Evolutionary conservation across 2,797 vertebrate species (phyloP).

Genomic region (Babyrousa celebensis): DNA sequence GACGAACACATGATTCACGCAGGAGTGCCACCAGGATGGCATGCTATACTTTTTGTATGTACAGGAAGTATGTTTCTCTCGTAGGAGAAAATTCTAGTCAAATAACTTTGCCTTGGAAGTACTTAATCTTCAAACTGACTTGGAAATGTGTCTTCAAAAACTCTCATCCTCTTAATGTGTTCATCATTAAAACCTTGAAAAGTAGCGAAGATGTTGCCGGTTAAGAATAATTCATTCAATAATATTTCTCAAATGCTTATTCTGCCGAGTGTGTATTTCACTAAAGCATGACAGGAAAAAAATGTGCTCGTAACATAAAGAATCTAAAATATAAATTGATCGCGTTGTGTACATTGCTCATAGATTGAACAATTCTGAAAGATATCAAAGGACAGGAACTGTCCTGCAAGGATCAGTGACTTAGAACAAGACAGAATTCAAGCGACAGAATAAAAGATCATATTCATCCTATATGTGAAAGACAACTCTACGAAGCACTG

Average conservation of each 20-base stretch:
- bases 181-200: conserved; percentile 14
- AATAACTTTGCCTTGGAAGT: conserved; percentile 36
- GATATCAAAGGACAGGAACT: not conserved
- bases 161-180: not conserved
- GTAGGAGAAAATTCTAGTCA: conserved; percentile 63
- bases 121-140: not conserved
- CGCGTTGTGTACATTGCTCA: not conserved
- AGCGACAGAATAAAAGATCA: not conserved
- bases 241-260: conserved; percentile 3
- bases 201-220: not conserved
- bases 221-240: conserved; percentile 55
- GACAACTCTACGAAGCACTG: not conserved
- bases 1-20: conserved; percentile 87
- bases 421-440: not conserved
- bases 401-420: not conserved
- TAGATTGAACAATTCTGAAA: not conserved
- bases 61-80: conserved; percentile 84
- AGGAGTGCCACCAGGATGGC: conserved; percentile 82
- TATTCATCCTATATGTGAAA: not conserved
- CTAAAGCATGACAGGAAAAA: not conserved
- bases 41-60: conserved; percentile 78
- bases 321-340: not conserved
- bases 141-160: conserved; percentile 1
- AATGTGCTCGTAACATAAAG: not conserved
- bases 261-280: not conserved